phyloP scores from a whole-genome alignment of 2,113 vertebrate species.

The Scolopax mira region DNA sequence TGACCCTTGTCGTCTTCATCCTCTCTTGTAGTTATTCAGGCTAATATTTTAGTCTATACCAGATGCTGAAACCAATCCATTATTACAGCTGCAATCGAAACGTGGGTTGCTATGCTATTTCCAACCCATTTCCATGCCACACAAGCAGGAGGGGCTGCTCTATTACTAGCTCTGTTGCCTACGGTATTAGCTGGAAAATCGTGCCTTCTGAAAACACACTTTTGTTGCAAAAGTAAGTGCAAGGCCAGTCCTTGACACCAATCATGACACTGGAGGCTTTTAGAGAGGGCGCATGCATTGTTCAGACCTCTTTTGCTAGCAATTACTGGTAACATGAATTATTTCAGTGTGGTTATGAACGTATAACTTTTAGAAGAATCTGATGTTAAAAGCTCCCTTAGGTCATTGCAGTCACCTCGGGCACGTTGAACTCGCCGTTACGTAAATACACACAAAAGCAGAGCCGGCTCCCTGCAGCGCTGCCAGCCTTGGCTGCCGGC shows the following conservation, averaged over 20 bases:
- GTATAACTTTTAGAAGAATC: background rate
- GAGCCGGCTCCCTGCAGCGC: background rate
- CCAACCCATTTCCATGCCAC: background rate
- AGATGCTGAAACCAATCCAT: background rate
- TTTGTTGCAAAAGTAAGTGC: background rate
- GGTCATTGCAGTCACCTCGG: background rate
- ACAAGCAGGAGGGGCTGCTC: background rate
- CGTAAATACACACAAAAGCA: background rate
- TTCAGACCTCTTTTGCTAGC: background rate
- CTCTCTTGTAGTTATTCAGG: background rate
- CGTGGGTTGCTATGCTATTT: background rate
- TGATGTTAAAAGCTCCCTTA: conserved; percentile 13
- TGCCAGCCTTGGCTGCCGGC: background rate
- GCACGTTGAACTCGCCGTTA: background rate
- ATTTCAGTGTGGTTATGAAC: background rate
- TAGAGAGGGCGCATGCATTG: background rate
- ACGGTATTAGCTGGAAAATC: background rate
- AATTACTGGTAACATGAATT: background rate
- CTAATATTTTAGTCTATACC: background rate
- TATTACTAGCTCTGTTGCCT: background rate
- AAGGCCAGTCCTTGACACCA: conserved; percentile 26
- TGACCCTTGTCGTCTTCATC: background rate
- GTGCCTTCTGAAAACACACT: background rate
- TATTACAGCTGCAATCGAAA: background rate
- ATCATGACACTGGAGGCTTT: background rate